Percentiles rank a stretch among this genome's conserved stretches.
phyloP scores from a whole-genome alignment of 2,888 invertebrate species.

The Gortyna flavago region DNA sequence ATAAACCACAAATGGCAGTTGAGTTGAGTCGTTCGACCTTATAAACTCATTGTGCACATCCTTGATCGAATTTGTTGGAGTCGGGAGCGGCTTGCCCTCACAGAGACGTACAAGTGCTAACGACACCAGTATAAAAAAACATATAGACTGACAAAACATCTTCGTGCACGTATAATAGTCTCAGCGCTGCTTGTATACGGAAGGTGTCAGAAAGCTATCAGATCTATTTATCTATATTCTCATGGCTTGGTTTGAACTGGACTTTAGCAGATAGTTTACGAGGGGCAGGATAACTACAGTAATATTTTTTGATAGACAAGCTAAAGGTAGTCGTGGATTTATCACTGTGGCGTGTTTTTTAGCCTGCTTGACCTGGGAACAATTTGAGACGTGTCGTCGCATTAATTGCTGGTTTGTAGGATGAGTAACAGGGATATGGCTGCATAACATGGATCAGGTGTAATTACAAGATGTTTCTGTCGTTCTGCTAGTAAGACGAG shows the following conservation, averaged over 20 bases:
- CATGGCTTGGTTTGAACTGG: conserved; percentile 57
- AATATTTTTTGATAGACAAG: background rate
- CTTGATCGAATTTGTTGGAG: conserved; percentile 77
- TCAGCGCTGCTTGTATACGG: background rate
- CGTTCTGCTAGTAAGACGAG: background rate
- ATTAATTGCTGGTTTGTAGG: conserved; percentile 16
- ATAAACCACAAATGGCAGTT: conserved; percentile 57
- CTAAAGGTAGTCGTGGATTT: background rate
- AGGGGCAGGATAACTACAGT: conserved; percentile 12
- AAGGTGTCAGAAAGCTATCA: conserved; percentile 1
- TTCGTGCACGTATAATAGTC: background rate
- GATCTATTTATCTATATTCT: background rate
- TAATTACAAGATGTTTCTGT: conserved; percentile 11
- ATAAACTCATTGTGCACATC: conserved; percentile 77
- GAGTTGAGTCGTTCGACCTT: conserved; percentile 76
- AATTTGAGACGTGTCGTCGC: conserved; percentile 13
- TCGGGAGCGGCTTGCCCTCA: conserved; percentile 67
- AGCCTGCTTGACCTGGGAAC: background rate
- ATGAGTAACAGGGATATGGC: background rate
- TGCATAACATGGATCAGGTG: conserved; percentile 11
- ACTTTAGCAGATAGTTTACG: conserved; percentile 44
- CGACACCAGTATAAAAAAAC: conserved; percentile 56
- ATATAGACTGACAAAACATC: conserved; percentile 6
- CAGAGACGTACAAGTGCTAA: conserved; percentile 54
- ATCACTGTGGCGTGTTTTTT: background rate